Evolutionary conservation across 1,140 invertebrate genomes (phyloP), one percentile per base, ranked within the genome.

Genomic region (Stegodyphus mimosarum): DNA sequence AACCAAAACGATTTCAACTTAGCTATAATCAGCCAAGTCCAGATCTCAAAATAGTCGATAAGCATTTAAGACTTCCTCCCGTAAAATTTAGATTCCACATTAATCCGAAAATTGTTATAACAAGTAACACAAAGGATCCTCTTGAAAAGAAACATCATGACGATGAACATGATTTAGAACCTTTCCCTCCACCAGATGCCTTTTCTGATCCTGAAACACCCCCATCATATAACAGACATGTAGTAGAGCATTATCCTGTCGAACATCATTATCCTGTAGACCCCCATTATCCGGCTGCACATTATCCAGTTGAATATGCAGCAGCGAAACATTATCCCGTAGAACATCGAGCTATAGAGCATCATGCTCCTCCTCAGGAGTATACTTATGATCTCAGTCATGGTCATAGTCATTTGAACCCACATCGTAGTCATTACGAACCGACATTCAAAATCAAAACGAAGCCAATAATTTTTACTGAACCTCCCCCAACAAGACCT

Each of bases 31-130:
- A 85, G 50, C 80, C 80, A 17, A 80, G 53, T 10, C 85, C 85
- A 10, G 77, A 86, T 48, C 64, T 50, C 18, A 80, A 80, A 77
- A 86, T 86, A n/a, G 51, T 86, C 6, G 85, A 86, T 33, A 63
- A 80, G 49, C 76, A 80, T 13, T 60, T 86, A 49, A 80, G 80
- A 9, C 18, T 86, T n/a, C 79, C 85, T 7, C 69, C 85, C 7
- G 85, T 86, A 49, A 86, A 83, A 50, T 86, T 86, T 15, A 18
- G 85, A 1, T 86, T 86, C 33, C 85, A 86, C 77, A 86, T 86
- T 13, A 86, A 86, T 53, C 85, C 85, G 6, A 86, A 86, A 80
- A 83, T 86, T 75, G n/a, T 63, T n/a, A 86, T 86, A 6, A 81
- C 77, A 5, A 86, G 50, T 53, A 86, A 86, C 18, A 76, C 85